Evolutionary conservation across 2,888 invertebrate genomes (phyloP).

Genomic region (Cyclophora albipunctata): DNA sequence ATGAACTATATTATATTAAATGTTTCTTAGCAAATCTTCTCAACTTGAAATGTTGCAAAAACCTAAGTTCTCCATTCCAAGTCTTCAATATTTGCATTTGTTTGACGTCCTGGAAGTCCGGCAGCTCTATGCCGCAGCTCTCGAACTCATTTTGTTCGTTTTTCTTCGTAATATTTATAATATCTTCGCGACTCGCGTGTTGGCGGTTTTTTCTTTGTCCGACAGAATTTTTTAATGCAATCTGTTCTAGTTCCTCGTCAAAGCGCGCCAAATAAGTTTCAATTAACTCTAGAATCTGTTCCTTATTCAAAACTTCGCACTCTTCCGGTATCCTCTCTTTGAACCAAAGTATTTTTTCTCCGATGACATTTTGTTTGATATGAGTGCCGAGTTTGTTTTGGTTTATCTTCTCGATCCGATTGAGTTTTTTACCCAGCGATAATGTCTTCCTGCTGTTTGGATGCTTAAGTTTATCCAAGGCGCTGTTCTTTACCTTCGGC

Average conservation of each 20-base stretch:
- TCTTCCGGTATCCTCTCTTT: conserved; percentile 78
- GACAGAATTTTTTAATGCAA: conserved; percentile 84
- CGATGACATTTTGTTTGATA: conserved; percentile 82
- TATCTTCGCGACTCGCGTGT: conserved; percentile 86
- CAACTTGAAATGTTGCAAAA: conserved; percentile 79
- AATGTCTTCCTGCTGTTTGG: conserved; percentile 90
- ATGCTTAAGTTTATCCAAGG: conserved; percentile 79
- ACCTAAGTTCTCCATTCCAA: conserved; percentile 82
- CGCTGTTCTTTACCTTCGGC: conserved; percentile 53
- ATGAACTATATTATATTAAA: conserved; percentile 28
- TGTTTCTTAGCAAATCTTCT: conserved; percentile 71
- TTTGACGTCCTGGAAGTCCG: conserved; percentile 77
- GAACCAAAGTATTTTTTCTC: conserved; percentile 88
- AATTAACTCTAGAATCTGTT: conserved; percentile 76
- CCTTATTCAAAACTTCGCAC: conserved; percentile 71
- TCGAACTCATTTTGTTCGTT: conserved; percentile 84
- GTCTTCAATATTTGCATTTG: conserved; percentile 76
- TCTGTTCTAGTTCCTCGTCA: conserved; percentile 86
- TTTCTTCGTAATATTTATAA: conserved; percentile 84
- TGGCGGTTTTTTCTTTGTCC: conserved; percentile 84
- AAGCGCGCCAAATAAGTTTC: conserved; percentile 75
- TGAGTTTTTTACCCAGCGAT: conserved; percentile 81
- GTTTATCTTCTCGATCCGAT: conserved; percentile 77
- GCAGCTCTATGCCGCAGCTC: conserved; percentile 86
- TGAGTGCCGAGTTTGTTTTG: conserved; percentile 78